These are phyloP conservation scores for Labeo catla DNA, from an alignment of 2,113 vertebrate species.

Conservation along the genomic window DNA sequence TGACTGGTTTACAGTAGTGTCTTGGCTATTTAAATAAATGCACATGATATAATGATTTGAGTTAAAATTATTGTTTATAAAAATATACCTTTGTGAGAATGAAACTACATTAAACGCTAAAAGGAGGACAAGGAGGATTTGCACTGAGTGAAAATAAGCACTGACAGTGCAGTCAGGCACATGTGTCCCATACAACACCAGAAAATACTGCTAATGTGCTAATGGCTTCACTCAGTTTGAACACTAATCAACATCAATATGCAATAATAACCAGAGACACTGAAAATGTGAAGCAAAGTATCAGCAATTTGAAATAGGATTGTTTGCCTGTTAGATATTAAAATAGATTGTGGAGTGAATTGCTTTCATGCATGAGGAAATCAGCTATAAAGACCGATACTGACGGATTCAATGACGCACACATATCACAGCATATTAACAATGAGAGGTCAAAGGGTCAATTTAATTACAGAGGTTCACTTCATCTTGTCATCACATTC, in stretches of 20 bases:
- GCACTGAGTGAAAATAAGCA: not conserved
- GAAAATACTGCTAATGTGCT: not conserved
- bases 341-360: not conserved
- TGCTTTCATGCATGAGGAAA: not conserved
- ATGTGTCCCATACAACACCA: not conserved
- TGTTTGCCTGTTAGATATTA: not conserved
- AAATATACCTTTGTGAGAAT: not conserved
- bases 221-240: not conserved
- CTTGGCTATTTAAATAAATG: not conserved
- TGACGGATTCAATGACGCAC: constrained; percentile 3
- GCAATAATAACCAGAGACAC: not conserved
- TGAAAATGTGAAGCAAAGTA: not conserved
- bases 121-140: not conserved
- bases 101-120: not conserved
- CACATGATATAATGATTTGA: not conserved
- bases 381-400: not conserved
- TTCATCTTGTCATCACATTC: not conserved
- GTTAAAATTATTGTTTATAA: not conserved
- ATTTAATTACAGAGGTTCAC: not conserved
- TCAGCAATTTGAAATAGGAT: not conserved
- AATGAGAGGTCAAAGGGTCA: not conserved
- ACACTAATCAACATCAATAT: not conserved
- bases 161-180: not conserved
- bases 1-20: not conserved
- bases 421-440: constrained; percentile 5